Evolutionary conservation across 2,113 vertebrate genomes (phyloP).

Genomic region (Felis chaus): DNA sequence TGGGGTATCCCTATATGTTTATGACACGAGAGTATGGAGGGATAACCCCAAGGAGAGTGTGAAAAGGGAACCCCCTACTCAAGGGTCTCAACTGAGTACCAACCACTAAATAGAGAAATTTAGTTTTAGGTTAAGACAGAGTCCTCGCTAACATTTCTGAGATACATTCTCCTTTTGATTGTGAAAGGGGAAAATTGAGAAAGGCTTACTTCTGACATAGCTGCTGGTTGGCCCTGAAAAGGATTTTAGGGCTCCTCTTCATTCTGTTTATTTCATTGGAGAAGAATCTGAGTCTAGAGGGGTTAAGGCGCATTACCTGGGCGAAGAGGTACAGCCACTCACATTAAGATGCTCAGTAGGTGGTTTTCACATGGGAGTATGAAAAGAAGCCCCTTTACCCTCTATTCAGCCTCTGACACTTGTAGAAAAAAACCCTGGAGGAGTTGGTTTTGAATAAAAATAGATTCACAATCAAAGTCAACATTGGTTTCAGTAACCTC

Average conservation of each 20-base stretch:
- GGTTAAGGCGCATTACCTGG: neutral
- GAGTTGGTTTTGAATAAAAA: neutral
- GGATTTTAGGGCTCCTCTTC: neutral
- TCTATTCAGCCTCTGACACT: neutral
- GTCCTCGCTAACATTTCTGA: neutral
- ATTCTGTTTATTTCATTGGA: neutral
- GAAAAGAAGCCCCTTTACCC: neutral
- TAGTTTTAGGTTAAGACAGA: neutral
- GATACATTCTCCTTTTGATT: neutral
- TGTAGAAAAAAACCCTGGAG: neutral
- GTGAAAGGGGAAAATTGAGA: neutral
- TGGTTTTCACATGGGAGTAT: accelerated
- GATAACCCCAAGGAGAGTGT: neutral
- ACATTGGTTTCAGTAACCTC: neutral
- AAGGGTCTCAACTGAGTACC: neutral
- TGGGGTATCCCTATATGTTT: neutral
- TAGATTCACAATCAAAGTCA: neutral
- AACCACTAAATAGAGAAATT: neutral
- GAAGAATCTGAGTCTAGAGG: neutral
- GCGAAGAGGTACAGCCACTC: neutral
- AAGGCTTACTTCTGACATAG: neutral
- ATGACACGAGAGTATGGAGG: neutral
- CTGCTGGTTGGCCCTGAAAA: neutral
- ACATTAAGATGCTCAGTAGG: accelerated
- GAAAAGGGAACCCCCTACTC: neutral